Conservation (phyloP, 2,797 vertebrate genomes). For the Morus bassanus region DNA sequence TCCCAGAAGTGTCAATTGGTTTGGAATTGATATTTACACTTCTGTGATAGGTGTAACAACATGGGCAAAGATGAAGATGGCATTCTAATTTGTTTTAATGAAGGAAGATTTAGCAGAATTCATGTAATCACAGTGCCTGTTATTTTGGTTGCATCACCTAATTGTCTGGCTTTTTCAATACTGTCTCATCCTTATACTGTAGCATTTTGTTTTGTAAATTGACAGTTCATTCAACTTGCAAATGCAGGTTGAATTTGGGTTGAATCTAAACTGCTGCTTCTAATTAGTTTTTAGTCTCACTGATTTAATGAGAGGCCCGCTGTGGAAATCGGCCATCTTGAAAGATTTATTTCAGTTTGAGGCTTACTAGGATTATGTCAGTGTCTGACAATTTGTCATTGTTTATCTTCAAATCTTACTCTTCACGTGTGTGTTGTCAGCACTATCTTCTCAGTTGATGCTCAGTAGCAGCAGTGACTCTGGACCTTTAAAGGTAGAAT, state of each 20-base stretch:
- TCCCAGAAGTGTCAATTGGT: slow-evolving; percentile 12
- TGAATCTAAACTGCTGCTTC: background rate
- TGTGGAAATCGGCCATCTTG: background rate
- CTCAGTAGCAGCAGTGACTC: background rate
- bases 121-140: accelerated
- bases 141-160: background rate
- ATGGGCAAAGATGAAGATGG: background rate
- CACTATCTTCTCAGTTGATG: background rate
- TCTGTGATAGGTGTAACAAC: background rate
- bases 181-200: background rate
- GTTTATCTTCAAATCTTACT: background rate
- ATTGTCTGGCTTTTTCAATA: background rate
- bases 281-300: background rate
- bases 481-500: background rate
- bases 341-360: background rate
- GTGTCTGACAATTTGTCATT: background rate
- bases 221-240: background rate
- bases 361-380: background rate
- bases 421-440: background rate
- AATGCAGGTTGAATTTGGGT: background rate
- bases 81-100: background rate
- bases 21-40: slow-evolving; percentile 26
- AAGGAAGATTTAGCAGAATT: background rate
- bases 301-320: background rate
- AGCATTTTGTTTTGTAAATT: background rate